phyloP scores from a whole-genome alignment of 2,797 vertebrate genomes.

The Adrianichthys oophorus region DNA sequence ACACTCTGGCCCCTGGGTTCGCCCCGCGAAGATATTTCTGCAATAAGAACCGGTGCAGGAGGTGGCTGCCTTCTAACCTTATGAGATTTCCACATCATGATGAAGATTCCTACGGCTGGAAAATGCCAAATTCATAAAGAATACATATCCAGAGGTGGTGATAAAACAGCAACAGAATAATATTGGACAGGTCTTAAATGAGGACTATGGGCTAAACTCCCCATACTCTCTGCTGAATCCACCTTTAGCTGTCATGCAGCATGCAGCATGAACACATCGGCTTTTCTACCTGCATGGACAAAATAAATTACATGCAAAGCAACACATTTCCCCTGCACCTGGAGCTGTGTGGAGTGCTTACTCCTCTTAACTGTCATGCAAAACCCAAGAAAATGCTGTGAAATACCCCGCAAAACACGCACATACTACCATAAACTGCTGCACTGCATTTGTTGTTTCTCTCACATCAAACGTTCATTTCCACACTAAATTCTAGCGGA shows the following conservation, averaged over 20 bases:
- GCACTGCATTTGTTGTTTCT: too few species aligned
- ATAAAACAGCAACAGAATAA: conserved; percentile 54
- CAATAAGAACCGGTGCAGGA: conserved; percentile 62
- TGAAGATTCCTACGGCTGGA: conserved; percentile 43
- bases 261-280: conserved; percentile 30
- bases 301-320: conserved; percentile 34
- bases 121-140: conserved; percentile 67
- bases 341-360: conserved; percentile 26
- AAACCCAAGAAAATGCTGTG: too few species aligned
- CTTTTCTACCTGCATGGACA: conserved; percentile 44
- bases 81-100: conserved; percentile 58
- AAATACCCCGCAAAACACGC: too few species aligned
- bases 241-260: conserved; percentile 38
- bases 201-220: conserved; percentile 21
- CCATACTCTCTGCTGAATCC: conserved; percentile 30
- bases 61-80: conserved; percentile 55
- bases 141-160: conserved; percentile 55
- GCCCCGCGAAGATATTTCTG: conserved; percentile 50
- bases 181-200: conserved; percentile 44
- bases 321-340: conserved; percentile 19
- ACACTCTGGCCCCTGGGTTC: conserved; percentile 53
- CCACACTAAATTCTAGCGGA: too few species aligned
- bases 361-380: conserved; percentile 22
- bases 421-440: too few species aligned
- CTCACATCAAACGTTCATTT: too few species aligned